These are phyloP conservation scores for Patella caerulea DNA, from an alignment of 2,888 invertebrate species.

Conservation along the genomic window DNA sequence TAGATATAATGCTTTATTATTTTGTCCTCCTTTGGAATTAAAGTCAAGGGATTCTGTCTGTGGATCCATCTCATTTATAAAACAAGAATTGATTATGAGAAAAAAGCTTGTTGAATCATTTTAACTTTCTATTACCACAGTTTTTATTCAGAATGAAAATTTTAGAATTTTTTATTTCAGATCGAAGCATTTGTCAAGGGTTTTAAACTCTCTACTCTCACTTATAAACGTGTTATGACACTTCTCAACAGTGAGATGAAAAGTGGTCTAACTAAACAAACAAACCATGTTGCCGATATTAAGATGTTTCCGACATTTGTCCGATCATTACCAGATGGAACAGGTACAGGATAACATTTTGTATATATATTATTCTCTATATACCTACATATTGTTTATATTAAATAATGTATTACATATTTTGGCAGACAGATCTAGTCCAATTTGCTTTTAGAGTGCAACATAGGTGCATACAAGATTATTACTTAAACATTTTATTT, in stretches of 20 bases:
- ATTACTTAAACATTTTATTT: too few relatives aligned
- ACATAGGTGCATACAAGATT: too few relatives aligned
- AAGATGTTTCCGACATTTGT: slow-evolving; percentile 98
- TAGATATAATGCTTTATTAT: too few relatives aligned
- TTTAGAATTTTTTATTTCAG: slow-evolving; percentile 71
- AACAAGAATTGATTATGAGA: too few relatives aligned
- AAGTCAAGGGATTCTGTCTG: too few relatives aligned
- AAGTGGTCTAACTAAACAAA: slow-evolving; percentile 84
- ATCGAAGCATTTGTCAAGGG: slow-evolving; percentile 89
- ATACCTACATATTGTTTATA: neutral
- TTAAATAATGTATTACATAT: neutral
- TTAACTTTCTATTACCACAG: too few relatives aligned
- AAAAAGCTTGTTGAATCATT: too few relatives aligned
- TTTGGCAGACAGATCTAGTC: neutral
- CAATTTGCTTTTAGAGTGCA: neutral
- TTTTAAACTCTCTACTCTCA: slow-evolving; percentile 84
- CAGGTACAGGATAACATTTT: slow-evolving; percentile 73
- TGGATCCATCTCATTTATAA: too few relatives aligned
- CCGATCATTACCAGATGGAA: slow-evolving; percentile 93
- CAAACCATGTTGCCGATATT: slow-evolving; percentile 84
- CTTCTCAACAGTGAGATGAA: slow-evolving; percentile 84
- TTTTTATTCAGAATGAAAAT: too few relatives aligned
- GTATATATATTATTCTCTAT: neutral
- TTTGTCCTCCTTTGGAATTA: too few relatives aligned
- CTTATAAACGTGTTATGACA: slow-evolving; percentile 83